A percentile compares a stretch with the other conserved stretches of the same genome.
These are phyloP conservation scores for Oreortyx pictus DNA, from an alignment of 2,797 vertebrate genomes.

Conservation along the genomic window DNA sequence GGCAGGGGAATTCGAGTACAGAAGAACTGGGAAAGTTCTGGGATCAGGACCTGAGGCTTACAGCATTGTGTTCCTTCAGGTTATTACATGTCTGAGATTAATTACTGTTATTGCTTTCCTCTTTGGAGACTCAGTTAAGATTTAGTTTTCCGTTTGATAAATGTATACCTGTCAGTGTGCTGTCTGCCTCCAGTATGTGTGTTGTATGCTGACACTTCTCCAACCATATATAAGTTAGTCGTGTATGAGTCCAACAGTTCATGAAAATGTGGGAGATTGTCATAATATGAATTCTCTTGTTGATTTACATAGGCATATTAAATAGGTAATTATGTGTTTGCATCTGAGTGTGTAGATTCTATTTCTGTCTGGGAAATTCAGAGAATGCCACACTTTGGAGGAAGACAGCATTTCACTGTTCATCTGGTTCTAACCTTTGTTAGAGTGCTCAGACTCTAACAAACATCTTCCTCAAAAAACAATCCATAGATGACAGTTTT, in stretches of 20 bases:
- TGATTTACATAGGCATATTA: not conserved
- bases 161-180: not conserved
- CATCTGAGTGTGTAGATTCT: fast-evolving
- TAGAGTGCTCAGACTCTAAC: not conserved
- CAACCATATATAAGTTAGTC: not conserved
- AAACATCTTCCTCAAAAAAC: not conserved
- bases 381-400: not conserved
- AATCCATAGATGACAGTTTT: not conserved
- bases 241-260: not conserved
- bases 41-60: not conserved
- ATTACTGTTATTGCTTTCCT: not conserved
- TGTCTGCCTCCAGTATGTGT: not conserved
- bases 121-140: not conserved
- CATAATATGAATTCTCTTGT: not conserved
- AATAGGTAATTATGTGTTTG: not conserved
- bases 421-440: not conserved
- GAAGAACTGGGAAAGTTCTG: not conserved
- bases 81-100: not conserved
- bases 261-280: not conserved
- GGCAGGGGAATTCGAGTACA: not conserved
- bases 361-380: not conserved
- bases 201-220: not conserved
- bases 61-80: not conserved
- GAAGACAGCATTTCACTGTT: not conserved
- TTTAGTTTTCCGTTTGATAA: not conserved